These are phyloP conservation scores for Epiblema foenella DNA, from an alignment of 2,888 invertebrate species.

Conservation along the genomic window DNA sequence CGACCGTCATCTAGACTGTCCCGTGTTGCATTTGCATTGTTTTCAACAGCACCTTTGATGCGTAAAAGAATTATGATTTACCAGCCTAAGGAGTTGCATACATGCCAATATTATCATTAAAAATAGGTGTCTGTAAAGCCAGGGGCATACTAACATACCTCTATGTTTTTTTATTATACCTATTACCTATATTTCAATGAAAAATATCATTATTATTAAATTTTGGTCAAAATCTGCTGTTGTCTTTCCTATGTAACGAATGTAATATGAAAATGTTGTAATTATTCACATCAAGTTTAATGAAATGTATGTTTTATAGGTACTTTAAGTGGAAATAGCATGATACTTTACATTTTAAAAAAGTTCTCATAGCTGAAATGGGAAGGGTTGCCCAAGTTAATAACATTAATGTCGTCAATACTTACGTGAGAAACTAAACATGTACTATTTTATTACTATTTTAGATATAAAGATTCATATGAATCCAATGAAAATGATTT, in stretches of 20 bases:
- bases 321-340: background rate
- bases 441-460: conserved; percentile 61
- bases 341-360: background rate
- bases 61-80: conserved; percentile 4
- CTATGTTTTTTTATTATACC: background rate
- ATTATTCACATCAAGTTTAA: background rate
- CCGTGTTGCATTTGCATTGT: conserved; percentile 38
- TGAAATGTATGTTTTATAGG: background rate
- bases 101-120: background rate
- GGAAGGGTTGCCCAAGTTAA: conserved; percentile 47
- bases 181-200: too few species aligned
- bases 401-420: conserved; percentile 57
- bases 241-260: too few species aligned
- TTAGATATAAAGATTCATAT: conserved; percentile 60
- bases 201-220: too few species aligned
- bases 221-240: too few species aligned
- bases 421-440: conserved; percentile 64
- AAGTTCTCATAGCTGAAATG: conserved; percentile 24
- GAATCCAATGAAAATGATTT: conserved; percentile 64
- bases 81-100: background rate
- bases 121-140: background rate
- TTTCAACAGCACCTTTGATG: conserved; percentile 24
- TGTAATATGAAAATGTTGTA: too few species aligned
- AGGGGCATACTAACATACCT: background rate
- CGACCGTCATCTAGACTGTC: conserved; percentile 63